Conservation (phyloP, 2,888 invertebrate genomes). For the Masnerella sp. region DNA sequence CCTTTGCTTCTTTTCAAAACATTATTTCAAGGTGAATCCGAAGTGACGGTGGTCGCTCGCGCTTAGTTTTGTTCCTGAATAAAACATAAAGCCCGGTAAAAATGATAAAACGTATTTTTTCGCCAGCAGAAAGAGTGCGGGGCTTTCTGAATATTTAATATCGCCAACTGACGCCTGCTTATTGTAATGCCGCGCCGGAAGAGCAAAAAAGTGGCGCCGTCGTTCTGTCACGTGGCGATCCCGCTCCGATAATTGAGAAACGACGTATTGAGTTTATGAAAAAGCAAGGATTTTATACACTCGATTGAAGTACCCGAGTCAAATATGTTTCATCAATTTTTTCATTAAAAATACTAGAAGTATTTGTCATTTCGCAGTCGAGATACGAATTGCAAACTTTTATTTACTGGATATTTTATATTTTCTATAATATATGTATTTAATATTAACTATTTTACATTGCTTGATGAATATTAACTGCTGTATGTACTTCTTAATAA, state of each 20-base stretch:
- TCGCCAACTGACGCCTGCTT: slow-evolving; percentile 46
- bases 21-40: slow-evolving; percentile 40
- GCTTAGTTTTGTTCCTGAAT: slow-evolving; percentile 50
- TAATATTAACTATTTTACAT: too few species aligned
- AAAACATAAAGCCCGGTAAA: slow-evolving; percentile 52
- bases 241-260: slow-evolving; percentile 18
- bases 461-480: too few species aligned
- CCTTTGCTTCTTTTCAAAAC: slow-evolving; percentile 27
- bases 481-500: too few species aligned
- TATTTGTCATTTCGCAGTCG: too few species aligned
- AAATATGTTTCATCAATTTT: too few species aligned
- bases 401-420: too few species aligned
- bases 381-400: too few species aligned
- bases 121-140: slow-evolving; percentile 16
- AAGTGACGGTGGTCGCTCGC: slow-evolving; percentile 12
- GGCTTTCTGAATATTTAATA: slow-evolving; percentile 48
- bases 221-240: slow-evolving; percentile 20
- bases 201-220: slow-evolving; percentile 2
- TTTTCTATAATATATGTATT: too few species aligned
- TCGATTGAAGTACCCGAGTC: too few species aligned
- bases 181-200: slow-evolving; percentile 19
- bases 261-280: slow-evolving; percentile 18
- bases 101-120: slow-evolving; percentile 56
- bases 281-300: too few species aligned
- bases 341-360: too few species aligned